Evolutionary conservation across 2,113 vertebrate species (phyloP).

Genomic region (Daboia siamensis): DNA sequence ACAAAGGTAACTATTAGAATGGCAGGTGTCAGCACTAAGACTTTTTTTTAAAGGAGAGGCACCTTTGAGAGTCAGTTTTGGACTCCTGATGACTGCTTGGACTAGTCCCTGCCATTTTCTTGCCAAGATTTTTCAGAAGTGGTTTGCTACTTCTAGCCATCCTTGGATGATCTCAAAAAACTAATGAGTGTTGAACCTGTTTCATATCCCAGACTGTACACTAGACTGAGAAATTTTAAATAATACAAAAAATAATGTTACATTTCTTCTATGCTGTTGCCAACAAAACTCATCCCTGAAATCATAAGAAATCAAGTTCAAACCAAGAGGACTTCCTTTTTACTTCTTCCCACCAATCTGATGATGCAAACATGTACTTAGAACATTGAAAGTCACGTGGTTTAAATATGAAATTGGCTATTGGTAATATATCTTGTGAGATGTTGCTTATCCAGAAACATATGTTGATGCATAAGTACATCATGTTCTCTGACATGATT

Average conservation of each 20-base stretch:
- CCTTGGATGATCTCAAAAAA: neutral
- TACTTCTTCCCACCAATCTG: neutral
- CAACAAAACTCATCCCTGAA: neutral
- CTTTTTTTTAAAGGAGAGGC: neutral
- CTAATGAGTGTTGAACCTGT: neutral
- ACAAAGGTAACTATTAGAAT: too few species aligned
- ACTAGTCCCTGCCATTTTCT: neutral
- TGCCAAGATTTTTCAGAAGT: neutral
- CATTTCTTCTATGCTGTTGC: neutral
- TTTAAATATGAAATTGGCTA: neutral
- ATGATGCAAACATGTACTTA: neutral
- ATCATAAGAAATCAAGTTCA: neutral
- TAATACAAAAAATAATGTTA: neutral
- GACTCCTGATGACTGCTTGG: neutral
- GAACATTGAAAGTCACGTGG: neutral
- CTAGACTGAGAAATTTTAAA: neutral
- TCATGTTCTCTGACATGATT: neutral
- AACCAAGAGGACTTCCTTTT: neutral
- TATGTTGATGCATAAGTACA: neutral
- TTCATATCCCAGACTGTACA: neutral
- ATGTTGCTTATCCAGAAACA: neutral
- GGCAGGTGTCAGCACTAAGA: neutral
- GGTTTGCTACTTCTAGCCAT: neutral
- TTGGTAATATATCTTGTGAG: neutral
- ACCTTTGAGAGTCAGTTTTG: neutral